Conservation (phyloP, 2,113 vertebrate genomes). For the Carlito syrichta region DNA sequence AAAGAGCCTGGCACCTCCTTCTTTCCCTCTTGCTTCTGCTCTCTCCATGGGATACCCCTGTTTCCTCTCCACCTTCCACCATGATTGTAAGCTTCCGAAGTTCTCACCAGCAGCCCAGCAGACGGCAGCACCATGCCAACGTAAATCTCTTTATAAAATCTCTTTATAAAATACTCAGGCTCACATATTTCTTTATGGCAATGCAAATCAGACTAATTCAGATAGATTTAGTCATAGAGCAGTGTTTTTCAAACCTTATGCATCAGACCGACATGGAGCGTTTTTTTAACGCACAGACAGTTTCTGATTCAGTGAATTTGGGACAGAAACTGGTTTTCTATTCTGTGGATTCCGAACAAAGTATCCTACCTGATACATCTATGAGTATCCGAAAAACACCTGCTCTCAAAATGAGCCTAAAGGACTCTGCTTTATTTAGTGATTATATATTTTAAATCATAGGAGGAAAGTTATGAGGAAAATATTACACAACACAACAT, state of each 20-base stretch:
- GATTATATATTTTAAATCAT: neutral
- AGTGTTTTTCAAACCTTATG: neutral
- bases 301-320: neutral
- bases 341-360: neutral
- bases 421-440: neutral
- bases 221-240: neutral
- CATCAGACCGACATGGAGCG: neutral
- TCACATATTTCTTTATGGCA: too few relatives aligned
- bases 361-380: neutral
- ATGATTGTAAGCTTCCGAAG: too few relatives aligned
- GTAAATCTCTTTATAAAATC: too few relatives aligned
- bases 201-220: too few relatives aligned
- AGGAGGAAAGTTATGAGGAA: neutral
- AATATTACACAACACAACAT: neutral
- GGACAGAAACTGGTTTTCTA: neutral
- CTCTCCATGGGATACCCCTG: too few relatives aligned
- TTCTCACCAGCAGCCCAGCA: too few relatives aligned
- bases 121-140: too few relatives aligned
- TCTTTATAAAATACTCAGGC: too few relatives aligned
- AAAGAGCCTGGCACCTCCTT: too few relatives aligned
- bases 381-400: neutral
- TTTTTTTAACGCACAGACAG: neutral
- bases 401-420: neutral
- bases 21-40: too few relatives aligned
- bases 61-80: too few relatives aligned